Evolutionary conservation across 2,113 vertebrate species (phyloP).

Genomic region (Crotophaga sulcirostris): DNA sequence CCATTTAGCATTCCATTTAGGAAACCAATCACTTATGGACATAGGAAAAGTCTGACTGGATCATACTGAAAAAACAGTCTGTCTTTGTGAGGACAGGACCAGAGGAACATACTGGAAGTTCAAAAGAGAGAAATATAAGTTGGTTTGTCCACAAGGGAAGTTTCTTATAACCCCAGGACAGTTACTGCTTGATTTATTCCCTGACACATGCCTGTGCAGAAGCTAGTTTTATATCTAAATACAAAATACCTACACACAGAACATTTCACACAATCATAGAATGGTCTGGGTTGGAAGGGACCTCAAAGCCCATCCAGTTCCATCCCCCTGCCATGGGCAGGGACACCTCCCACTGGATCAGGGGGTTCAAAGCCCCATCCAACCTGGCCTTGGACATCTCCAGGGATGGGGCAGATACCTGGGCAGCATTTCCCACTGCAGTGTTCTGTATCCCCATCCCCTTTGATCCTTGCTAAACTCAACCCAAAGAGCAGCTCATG

Average conservation of each 20-base stretch:
- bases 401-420: too few relatives aligned
- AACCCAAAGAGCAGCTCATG: not conserved
- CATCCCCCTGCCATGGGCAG: too few relatives aligned
- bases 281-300: too few relatives aligned
- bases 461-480: not conserved
- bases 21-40: not conserved
- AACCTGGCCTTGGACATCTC: too few relatives aligned
- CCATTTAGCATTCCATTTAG: not conserved
- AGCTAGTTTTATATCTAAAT: not conserved
- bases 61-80: not conserved
- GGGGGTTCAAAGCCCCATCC: too few relatives aligned
- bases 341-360: too few relatives aligned
- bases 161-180: not conserved
- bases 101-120: not conserved
- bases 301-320: too few relatives aligned
- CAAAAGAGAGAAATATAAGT: not conserved
- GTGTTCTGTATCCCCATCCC: not conserved
- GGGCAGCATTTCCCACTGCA: too few relatives aligned
- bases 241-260: not conserved
- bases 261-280: not conserved
- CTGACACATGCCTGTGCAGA: not conserved
- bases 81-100: not conserved
- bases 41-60: not conserved
- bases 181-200: not conserved
- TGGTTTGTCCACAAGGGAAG: not conserved